Conservation (phyloP, 2,888 invertebrate genomes). For the Leptinotarsa peninsularis region DNA sequence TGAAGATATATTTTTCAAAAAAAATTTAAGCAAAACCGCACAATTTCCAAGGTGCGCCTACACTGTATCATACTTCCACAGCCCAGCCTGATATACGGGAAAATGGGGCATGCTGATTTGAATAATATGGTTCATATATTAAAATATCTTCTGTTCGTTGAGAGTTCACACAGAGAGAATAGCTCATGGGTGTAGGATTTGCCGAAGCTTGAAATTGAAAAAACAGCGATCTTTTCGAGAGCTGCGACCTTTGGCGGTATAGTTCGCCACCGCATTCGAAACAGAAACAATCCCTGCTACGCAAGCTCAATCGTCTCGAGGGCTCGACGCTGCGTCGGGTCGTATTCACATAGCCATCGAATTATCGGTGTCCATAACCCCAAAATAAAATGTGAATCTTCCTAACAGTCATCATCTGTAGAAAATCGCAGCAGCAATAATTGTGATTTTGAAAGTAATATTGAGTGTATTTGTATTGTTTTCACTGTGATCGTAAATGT, state of each 20-base stretch:
- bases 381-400: conserved; percentile 34
- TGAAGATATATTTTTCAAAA: no score
- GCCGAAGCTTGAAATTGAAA: not conserved
- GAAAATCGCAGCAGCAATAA: conserved; percentile 10
- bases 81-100: no score
- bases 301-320: conserved; percentile 26
- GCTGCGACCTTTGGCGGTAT: conserved; percentile 27
- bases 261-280: conserved; percentile 23
- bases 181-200: not conserved
- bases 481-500: conserved; percentile 3
- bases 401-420: conserved; percentile 28
- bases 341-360: conserved; percentile 12
- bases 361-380: conserved; percentile 31
- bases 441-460: not conserved
- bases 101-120: no score
- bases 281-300: conserved; percentile 28
- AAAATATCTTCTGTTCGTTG: no score
- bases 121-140: not conserved
- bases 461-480: conserved; percentile 10
- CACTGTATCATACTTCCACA: no score
- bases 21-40: no score
- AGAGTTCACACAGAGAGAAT: no score
- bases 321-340: conserved; percentile 33
- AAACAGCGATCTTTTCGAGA: not conserved
- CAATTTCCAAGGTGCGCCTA: no score